These are phyloP conservation scores for Drosophila rufa DNA, from an alignment of 1,140 invertebrate species.

Conservation along the genomic window DNA sequence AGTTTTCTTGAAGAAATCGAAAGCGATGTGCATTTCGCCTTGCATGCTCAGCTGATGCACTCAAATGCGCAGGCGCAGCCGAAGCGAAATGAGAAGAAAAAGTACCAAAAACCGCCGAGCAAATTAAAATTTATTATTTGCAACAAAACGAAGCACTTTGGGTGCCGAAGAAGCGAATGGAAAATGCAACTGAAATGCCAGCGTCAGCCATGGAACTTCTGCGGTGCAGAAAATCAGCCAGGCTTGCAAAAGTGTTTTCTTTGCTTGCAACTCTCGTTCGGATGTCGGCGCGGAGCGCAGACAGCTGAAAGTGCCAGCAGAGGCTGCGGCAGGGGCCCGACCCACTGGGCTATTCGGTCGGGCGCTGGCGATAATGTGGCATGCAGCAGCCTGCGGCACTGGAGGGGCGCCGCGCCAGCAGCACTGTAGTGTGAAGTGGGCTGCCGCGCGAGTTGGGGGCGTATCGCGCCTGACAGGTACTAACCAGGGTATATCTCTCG, in stretches of 20 bases:
- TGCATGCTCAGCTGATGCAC: slow-evolving; percentile 76
- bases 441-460: slow-evolving; percentile 35
- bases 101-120: slow-evolving; percentile 53
- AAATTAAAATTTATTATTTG: slow-evolving; percentile 80
- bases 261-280: slow-evolving; percentile 36
- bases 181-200: slow-evolving; percentile 60
- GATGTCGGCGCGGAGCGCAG: not conserved
- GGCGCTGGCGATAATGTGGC: slow-evolving; percentile 65
- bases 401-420: slow-evolving; percentile 10
- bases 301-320: slow-evolving; percentile 69
- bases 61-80: slow-evolving; percentile 66
- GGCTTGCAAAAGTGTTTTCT: slow-evolving; percentile 76
- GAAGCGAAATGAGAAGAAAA: slow-evolving; percentile 35
- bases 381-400: slow-evolving; percentile 46
- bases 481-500: slow-evolving; percentile 40
- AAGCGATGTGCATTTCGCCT: slow-evolving; percentile 55
- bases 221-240: slow-evolving; percentile 66
- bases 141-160: slow-evolving; percentile 72
- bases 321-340: slow-evolving; percentile 30
- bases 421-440: slow-evolving; percentile 77
- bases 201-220: slow-evolving; percentile 56
- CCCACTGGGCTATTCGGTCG: slow-evolving; percentile 32
- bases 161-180: slow-evolving; percentile 48
- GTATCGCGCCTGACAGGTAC: slow-evolving; percentile 36
- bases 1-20: slow-evolving; percentile 65